Base-by-base conservation (phyloP, 2,113 vertebrate genomes). In the Chloropsis cyanopogon region DNA sequence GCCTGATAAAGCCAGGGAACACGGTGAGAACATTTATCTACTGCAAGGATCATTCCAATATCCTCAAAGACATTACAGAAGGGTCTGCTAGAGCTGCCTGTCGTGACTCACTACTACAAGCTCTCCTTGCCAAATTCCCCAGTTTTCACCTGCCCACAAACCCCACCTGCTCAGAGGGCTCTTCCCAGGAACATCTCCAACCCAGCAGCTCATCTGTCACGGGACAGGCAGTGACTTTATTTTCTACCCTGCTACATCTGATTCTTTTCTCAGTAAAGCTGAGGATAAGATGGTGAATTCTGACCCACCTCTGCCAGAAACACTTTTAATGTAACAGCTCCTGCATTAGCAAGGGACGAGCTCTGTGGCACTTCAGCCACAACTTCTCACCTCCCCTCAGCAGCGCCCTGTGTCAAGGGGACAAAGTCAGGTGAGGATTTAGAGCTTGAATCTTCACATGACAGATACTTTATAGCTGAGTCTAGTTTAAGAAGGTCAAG, bases 1-100 rank as follows among this genome's bases (percentile, higher is more conserved):
- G 65, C 60, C 64, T 78, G 90, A 86, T 89, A 95, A 81, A 84
- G 81, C 52, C 93, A 89, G 52, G 60, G 77, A 92, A 94, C 77
- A 78, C 1, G 0, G 81, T 2, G 60, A 87, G 72, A 82, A 71
- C 35, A 10, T 85, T 86, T 60, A 84, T 68, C 90, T 75, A 22
- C 1, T 20, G 11, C 41, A 63, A 63, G 60, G 12, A 89, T 82
- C 88, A 69, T 56, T 79, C 73, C 84, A 86, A 53, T 54, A 86
- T 46, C 89, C 89, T 85, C 44, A 16, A 41, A 71, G 61, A 17
- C 65, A 81, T 85, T 65, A 76, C 66, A 82, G 39, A 46, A 85
- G 15, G 80, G 75, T 25, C 56, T 81, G 65, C 86, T 41, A 24
- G 0, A 68, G 66, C 65, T 79, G 70, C 66, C 66, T 69, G 41